Percentiles rank a stretch among this genome's conserved stretches.
Evolutionary conservation across 1,140 invertebrate species (phyloP).

Genomic region (Acromyrmex heyeri): DNA sequence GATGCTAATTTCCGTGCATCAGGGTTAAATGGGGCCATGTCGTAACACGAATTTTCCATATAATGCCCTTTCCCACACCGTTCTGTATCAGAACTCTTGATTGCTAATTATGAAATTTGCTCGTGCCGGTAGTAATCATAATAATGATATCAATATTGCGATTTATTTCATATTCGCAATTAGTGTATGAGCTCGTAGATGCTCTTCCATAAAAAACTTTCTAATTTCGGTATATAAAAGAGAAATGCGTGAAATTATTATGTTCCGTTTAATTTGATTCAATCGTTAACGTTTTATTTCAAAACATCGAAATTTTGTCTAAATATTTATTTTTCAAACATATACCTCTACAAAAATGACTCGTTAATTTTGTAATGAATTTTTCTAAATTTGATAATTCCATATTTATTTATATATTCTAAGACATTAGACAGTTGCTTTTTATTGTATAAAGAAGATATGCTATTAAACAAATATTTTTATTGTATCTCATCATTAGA

Average conservation of each 20-base stretch:
- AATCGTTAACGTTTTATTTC: background rate
- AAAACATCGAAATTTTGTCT: background rate
- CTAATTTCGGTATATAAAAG: background rate
- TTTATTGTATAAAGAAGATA: conserved; percentile 2
- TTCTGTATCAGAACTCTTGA: conserved; percentile 18
- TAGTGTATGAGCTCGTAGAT: background rate
- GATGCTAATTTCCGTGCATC: background rate
- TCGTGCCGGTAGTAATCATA: background rate
- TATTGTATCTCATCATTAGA: background rate
- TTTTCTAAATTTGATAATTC: background rate
- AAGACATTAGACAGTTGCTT: background rate
- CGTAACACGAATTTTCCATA: conserved; percentile 11
- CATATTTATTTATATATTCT: background rate
- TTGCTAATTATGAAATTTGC: conserved; percentile 15
- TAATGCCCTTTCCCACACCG: background rate
- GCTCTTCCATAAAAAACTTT: background rate
- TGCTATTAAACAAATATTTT: conserved; percentile 6
- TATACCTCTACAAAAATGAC: background rate
- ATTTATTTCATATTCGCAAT: conserved; percentile 14
- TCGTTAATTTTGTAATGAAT: background rate
- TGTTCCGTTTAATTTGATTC: background rate
- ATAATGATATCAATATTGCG: conserved; percentile 39
- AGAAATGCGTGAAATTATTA: background rate
- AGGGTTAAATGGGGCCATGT: background rate
- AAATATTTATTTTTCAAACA: too few species aligned